Percentiles rank a stretch among this genome's conserved stretches.
Conservation (phyloP, 2,797 vertebrate species). For the Takifugu ocellatus region DNA sequence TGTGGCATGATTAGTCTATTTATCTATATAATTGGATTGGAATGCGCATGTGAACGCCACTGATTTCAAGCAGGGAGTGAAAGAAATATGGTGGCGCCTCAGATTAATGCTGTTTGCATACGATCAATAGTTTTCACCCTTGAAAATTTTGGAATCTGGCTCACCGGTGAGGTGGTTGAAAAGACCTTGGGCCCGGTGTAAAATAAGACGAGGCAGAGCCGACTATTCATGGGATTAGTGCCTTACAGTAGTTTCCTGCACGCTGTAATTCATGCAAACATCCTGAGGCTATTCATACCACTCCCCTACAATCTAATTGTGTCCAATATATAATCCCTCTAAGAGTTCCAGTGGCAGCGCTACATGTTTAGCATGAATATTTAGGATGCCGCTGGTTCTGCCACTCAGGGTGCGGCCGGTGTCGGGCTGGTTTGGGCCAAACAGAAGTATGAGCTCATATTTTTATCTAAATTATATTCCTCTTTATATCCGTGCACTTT, state of each 20-base stretch:
- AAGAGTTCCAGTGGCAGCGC: conserved; percentile 66
- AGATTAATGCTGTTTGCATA: conserved; percentile 77
- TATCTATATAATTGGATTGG: conserved; percentile 84
- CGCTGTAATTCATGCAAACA: conserved; percentile 71
- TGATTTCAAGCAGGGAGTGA: conserved; percentile 64
- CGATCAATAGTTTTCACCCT: conserved; percentile 73
- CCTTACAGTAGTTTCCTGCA: conserved; percentile 68
- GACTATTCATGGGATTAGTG: conserved; percentile 68
- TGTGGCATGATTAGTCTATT: conserved; percentile 81
- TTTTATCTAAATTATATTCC: neutral
- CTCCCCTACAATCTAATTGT: conserved; percentile 71
- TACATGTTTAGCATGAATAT: conserved; percentile 72
- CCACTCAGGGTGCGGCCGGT: conserved; percentile 11
- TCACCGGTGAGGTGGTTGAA: conserved; percentile 70
- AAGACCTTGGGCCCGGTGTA: conserved; percentile 59
- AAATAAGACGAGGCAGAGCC: conserved; percentile 68
- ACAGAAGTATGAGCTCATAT: neutral
- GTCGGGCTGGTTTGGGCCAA: conserved; percentile 11
- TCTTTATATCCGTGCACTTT: neutral
- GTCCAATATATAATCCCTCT: conserved; percentile 74
- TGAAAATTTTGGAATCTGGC: conserved; percentile 67
- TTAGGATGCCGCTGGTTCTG: conserved; percentile 44
- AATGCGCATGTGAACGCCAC: conserved; percentile 58
- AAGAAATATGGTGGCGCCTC: conserved; percentile 60
- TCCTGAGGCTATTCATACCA: conserved; percentile 73